These are phyloP conservation scores for Corythornis madagascariensis DNA, from an alignment of 2,113 vertebrate genomes.

Conservation along the genomic window DNA sequence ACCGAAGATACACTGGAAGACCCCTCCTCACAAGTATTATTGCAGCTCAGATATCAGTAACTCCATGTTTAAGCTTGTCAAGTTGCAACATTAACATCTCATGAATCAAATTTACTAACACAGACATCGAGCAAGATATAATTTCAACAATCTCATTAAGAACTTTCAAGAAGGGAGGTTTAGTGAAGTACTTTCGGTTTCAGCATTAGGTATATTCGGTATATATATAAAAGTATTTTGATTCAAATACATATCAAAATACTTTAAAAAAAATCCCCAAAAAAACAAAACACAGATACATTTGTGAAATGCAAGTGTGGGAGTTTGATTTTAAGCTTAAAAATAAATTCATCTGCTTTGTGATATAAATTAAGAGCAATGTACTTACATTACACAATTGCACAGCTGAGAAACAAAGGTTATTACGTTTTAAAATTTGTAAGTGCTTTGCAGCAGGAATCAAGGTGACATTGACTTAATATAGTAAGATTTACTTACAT, in stretches of 20 bases:
- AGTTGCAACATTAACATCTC: background rate
- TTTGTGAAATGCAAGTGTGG: background rate
- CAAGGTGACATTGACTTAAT: background rate
- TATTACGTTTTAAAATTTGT: background rate
- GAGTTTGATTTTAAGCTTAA: background rate
- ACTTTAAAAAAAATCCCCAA: no score
- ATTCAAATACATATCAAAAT: no score
- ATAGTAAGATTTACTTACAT: background rate
- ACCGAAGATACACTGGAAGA: background rate
- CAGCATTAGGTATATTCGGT: no score
- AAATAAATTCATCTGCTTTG: background rate
- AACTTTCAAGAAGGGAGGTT: background rate
- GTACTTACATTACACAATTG: fast-evolving
- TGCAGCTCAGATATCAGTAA: constrained; percentile 23
- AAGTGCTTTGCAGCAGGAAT: background rate
- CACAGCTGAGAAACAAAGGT: background rate
- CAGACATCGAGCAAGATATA: background rate
- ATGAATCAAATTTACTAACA: background rate
- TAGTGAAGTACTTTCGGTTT: background rate
- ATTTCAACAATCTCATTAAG: background rate
- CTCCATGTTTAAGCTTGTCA: background rate
- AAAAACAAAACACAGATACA: background rate
- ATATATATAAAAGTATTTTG: no score
- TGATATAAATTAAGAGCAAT: background rate
- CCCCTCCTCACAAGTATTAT: background rate